Evolutionary conservation across 2,113 vertebrate species (phyloP), one percentile per base, ranked within the genome.

Genomic region (Percina caprodes): DNA sequence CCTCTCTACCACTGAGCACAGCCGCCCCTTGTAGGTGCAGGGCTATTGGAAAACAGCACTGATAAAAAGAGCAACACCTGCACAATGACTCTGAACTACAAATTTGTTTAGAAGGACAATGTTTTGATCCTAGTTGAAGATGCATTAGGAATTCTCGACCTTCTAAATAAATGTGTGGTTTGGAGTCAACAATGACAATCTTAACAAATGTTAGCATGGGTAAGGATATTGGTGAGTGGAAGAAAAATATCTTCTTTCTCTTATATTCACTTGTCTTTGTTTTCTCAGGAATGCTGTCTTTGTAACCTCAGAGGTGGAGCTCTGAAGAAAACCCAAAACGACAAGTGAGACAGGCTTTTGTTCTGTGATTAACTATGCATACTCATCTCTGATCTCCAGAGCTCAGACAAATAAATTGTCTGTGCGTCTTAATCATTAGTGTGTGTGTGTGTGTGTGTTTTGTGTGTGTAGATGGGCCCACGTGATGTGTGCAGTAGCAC

Each of bases 221-320:
- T 49, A 11, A 68, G 33, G 51, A 68, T 49, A 23, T 69, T 56
- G 26, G 18, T 42, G 49, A 76, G 63, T 51, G 42, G 15, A 72
- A 21, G 11, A 49, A 60, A 72, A 48, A 39, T 23, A 24, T 42
- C 0, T 45, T 14, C 2, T 35, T 7, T 18, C 12, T 9, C 24
- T 61, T n/a, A 58, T 24, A 16, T 26, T 69, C 3, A 19, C 16
- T 61, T 66, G 23, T 85, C 13, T 56, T 21, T 84, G 15, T 87
- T 82, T 83, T 65, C 83, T 84, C 89, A 99, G 98, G 97, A 98
- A 84, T 99, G 98, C 90, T 98, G 97, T 94, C 96, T 99, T 16
- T 99, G 98, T 94, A 99, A 96, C 94, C 95, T 99, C 90, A 95
- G 98, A 95, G 98, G 98, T 54, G 98, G 98, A 72, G 98, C 98